Percentiles rank a stretch among this genome's conserved stretches.
Conservation (phyloP, 2,888 invertebrate species). For the Tetrapedia diversipes region DNA sequence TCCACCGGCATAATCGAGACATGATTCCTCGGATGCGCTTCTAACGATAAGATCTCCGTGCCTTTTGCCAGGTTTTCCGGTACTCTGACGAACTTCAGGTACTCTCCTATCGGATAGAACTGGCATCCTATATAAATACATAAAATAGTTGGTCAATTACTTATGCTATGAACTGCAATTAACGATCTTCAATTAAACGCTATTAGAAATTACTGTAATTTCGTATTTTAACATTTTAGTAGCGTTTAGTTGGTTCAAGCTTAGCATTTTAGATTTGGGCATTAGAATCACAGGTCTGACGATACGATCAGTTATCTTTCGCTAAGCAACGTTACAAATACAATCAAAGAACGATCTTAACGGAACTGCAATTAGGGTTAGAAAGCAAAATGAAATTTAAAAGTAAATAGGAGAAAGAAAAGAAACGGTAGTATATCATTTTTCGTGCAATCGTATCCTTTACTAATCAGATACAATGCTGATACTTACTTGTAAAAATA, state of each 20-base stretch:
- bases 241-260: no score
- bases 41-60: slow-evolving; percentile 90
- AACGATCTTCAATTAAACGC: background rate
- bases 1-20: slow-evolving; percentile 87
- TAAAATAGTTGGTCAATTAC: background rate
- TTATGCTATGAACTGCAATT: background rate
- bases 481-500: no score
- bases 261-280: no score
- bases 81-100: slow-evolving; percentile 92
- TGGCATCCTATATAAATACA: slow-evolving; percentile 88
- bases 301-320: background rate
- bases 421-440: no score
- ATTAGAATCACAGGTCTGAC: background rate
- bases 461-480: no score
- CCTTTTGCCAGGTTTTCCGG: slow-evolving; percentile 92
- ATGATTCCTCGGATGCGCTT: slow-evolving; percentile 92
- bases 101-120: slow-evolving; percentile 93
- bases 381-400: background rate
- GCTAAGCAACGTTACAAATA: background rate
- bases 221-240: background rate
- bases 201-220: background rate
- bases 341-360: background rate
- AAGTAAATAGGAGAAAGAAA: background rate
- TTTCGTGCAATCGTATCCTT: no score
- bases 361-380: background rate